Percentiles rank a stretch among this genome's conserved stretches.
These are phyloP conservation scores for Machaerirhynchus nigripectus DNA, from an alignment of 2,113 vertebrate genomes.

Conservation along the genomic window DNA sequence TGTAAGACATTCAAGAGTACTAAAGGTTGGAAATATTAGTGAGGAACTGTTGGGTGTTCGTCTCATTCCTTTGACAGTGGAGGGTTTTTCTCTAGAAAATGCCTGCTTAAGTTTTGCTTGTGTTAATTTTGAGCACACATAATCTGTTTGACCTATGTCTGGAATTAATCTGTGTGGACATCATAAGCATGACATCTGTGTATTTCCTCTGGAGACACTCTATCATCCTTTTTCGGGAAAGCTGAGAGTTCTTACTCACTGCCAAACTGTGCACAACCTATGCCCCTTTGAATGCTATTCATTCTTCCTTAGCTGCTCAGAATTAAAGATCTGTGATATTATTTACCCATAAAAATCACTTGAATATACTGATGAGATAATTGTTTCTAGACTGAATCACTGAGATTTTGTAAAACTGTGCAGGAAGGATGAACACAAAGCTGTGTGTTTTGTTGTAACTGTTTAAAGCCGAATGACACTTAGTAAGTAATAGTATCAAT, in stretches of 20 bases:
- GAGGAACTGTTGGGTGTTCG: background rate
- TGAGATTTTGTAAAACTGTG: background rate
- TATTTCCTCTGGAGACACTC: background rate
- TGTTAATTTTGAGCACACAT: background rate
- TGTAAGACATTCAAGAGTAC: background rate
- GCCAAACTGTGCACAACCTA: background rate
- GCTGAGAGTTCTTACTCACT: background rate
- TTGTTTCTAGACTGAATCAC: background rate
- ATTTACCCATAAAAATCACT: background rate
- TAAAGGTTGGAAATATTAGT: background rate
- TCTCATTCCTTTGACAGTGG: background rate
- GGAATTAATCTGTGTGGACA: background rate
- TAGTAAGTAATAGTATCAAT: background rate
- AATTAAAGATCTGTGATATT: background rate
- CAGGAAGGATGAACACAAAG: background rate
- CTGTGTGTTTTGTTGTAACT: background rate
- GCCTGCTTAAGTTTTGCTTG: background rate
- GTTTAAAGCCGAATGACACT: background rate
- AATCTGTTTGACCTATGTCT: background rate
- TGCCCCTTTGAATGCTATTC: background rate
- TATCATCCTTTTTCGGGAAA: background rate
- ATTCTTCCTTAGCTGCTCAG: background rate
- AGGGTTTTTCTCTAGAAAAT: background rate
- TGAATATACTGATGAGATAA: background rate
- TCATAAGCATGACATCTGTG: background rate